Evolutionary conservation across 2,113 vertebrate genomes (phyloP), one percentile per base, ranked within the genome.

Genomic region (Hypocryptadius cinnamomeus): DNA sequence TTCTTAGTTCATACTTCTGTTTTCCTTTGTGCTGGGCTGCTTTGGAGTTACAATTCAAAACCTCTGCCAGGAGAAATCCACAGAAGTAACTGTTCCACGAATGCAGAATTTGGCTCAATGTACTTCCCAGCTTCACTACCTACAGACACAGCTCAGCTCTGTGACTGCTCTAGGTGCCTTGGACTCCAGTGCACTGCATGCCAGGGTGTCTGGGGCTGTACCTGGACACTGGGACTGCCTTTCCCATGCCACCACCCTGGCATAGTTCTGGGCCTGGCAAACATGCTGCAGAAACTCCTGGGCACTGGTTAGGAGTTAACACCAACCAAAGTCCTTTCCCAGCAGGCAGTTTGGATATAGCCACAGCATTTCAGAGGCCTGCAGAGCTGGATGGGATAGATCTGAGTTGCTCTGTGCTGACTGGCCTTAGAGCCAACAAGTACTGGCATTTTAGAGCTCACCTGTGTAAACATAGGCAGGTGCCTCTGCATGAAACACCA

Each of bases 121-220:
- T 69, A 4, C 42, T 84, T 33, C 78, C 77, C 14, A 35, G 81
- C 65, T 84, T 87, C 57, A 40, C 45, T 51, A 8, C 37, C 57
- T 72, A 6, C 57, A 59, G 66, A 8, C 22, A 13, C 11, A 25
- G 35, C 53, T 23, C 1, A 6, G 37, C 59, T 79, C 74, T 56
- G 59, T 56, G 57, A 30, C 35, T 15, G 0, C 18, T 71, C 33
- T 50, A 0, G 1, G 1, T 39, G n/a, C 66, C 35, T 16, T n/a
- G 54, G 7, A 4, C 15, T 20, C 35, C 11, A 3, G 17, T 30
- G 23, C 16, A 4, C 42, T n/a, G 12, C 8, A 3, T 27, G 25
- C 9, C 1, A 0, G 30, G 4, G 3, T 30, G 33, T 11, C 37
- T 45, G 30, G 39, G 70, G 53, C 21, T 51, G 27, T 0, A 1